Conservation (phyloP, 2,797 vertebrate genomes). For the Falco berigora region DNA sequence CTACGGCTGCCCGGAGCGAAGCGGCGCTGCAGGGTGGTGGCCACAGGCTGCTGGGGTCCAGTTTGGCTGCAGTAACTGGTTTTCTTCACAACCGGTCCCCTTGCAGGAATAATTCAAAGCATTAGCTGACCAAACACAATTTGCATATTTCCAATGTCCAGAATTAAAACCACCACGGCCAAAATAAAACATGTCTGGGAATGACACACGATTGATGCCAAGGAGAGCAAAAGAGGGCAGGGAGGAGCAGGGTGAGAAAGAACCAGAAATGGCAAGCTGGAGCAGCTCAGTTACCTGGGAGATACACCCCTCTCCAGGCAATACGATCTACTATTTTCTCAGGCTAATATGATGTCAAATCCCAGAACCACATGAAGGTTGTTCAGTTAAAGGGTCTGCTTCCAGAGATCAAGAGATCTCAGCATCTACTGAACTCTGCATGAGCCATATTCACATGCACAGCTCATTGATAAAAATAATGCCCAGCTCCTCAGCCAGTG, state of each 20-base stretch:
- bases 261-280: background rate
- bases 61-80: background rate
- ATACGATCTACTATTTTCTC: background rate
- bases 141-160: background rate
- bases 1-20: accelerated
- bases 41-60: background rate
- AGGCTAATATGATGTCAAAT: background rate
- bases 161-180: background rate
- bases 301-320: background rate
- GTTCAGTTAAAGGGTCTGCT: background rate
- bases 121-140: accelerated
- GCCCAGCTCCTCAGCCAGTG: background rate
- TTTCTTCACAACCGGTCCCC: accelerated
- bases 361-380: background rate
- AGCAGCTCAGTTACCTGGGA: background rate
- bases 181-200: background rate
- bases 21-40: background rate
- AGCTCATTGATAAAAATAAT: background rate
- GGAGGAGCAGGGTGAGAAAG: background rate
- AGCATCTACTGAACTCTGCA: background rate
- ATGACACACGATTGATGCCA: background rate
- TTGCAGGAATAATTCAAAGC: background rate
- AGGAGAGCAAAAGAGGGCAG: background rate
- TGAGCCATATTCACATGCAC: background rate
- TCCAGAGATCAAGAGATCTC: background rate